Evolutionary conservation across 1,140 invertebrate species (phyloP).

Genomic region (Drosophila serrata): DNA sequence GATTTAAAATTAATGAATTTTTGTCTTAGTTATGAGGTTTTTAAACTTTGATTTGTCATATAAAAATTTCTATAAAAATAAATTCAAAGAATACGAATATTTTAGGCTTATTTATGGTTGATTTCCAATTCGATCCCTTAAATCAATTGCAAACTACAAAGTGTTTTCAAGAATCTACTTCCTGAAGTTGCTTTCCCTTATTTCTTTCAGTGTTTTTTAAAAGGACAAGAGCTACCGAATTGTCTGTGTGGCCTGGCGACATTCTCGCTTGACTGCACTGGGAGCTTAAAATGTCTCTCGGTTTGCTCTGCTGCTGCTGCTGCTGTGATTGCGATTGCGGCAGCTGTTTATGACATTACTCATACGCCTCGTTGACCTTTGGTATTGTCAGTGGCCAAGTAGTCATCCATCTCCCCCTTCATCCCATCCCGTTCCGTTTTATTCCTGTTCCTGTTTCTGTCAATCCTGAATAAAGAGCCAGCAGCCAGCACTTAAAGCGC

Average conservation of each 20-base stretch:
- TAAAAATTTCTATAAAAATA: no score
- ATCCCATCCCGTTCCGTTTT: background rate
- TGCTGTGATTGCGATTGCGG: constrained; percentile 77
- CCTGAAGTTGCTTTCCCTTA: background rate
- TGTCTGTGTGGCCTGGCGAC: constrained; percentile 72
- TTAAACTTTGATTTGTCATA: no score
- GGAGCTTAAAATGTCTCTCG: constrained; percentile 75
- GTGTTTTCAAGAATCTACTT: no score
- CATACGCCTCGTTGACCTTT: constrained; percentile 79
- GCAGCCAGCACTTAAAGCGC: constrained; percentile 49
- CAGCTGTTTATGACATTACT: constrained; percentile 83
- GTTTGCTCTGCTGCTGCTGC: constrained; percentile 54
- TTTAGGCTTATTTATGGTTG: no score
- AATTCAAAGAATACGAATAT: no score
- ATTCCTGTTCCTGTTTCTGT: constrained; percentile 9
- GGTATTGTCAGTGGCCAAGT: constrained; percentile 44
- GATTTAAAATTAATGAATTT: no score
- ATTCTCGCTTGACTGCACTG: constrained; percentile 74
- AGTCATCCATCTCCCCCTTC: constrained; percentile 21
- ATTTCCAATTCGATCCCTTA: no score
- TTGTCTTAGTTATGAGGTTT: no score
- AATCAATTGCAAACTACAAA: no score
- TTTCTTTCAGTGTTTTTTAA: background rate
- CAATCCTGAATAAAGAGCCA: constrained; percentile 25
- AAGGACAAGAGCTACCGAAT: constrained; percentile 40